Evolutionary conservation across 2,797 vertebrate species (phyloP).

Genomic region (Mormyrops attenuatus): DNA sequence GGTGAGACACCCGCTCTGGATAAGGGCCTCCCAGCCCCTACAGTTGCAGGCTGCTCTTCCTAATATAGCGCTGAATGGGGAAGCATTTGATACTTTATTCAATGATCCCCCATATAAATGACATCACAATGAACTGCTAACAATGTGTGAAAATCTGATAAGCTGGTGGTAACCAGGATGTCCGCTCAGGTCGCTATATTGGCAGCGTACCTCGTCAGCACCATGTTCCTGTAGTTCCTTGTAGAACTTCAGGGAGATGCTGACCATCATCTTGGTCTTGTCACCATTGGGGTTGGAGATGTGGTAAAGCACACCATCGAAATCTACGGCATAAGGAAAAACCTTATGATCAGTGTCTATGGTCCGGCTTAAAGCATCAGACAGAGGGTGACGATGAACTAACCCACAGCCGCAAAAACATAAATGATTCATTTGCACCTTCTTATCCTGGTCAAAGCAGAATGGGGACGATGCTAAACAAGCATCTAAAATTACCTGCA

Average conservation of each 20-base stretch:
- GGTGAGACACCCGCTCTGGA: slow-evolving; percentile 39
- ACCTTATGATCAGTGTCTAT: background rate
- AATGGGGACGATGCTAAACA: background rate
- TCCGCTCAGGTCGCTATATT: background rate
- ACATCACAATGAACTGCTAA: background rate
- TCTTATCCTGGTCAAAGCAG: background rate
- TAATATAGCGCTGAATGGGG: background rate
- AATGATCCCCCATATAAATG: background rate
- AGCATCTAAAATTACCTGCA: slow-evolving; percentile 74
- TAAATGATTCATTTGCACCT: background rate
- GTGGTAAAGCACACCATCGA: slow-evolving; percentile 97
- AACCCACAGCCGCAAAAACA: background rate
- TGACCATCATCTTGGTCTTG: slow-evolving; percentile 98
- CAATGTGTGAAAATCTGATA: background rate
- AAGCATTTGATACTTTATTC: background rate
- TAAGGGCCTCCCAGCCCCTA: background rate
- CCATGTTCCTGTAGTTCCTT: slow-evolving; percentile 97
- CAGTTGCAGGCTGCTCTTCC: background rate
- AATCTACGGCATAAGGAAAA: slow-evolving; percentile 64
- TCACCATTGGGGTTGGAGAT: slow-evolving; percentile 97
- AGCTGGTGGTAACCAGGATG: background rate
- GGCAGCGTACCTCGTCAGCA: slow-evolving; percentile 78
- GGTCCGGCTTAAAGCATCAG: background rate
- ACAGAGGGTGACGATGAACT: background rate
- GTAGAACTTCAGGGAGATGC: slow-evolving; percentile 99